Conservation (phyloP, 2,113 vertebrate species). For the Laticauda colubrina region DNA sequence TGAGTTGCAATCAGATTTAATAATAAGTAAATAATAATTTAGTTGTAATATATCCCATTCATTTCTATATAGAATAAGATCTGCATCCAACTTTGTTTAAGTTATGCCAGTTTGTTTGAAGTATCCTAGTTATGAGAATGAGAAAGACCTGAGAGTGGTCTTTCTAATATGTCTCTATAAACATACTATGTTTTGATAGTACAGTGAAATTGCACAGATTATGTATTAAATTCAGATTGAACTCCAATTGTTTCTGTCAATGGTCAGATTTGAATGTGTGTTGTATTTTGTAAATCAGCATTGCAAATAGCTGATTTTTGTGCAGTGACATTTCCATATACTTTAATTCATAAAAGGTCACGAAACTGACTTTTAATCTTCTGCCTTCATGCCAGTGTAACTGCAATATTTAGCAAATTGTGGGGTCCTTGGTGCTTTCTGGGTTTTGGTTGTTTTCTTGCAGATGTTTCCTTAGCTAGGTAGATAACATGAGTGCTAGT, state of each 20-base stretch:
- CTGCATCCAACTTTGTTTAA: not conserved
- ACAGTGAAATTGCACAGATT: not conserved
- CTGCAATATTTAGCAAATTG: not conserved
- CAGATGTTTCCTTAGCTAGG: not conserved
- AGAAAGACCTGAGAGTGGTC: not conserved
- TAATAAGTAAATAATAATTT: no score
- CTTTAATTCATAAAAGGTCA: not conserved
- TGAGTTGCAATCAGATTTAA: not conserved
- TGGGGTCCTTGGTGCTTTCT: not conserved
- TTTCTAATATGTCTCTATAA: not conserved
- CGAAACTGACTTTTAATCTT: not conserved
- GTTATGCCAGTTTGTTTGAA: not conserved
- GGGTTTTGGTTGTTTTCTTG: not conserved
- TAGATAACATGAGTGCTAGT: not conserved
- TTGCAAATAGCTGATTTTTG: not conserved
- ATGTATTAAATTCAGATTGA: not conserved
- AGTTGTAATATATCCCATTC: not conserved
- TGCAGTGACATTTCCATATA: not conserved
- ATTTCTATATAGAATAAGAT: not conserved
- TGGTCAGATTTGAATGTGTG: not conserved
- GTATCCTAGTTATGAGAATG: not conserved
- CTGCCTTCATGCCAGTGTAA: not conserved
- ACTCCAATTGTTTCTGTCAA: not conserved
- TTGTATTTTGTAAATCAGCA: not conserved
- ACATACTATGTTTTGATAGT: not conserved